These are phyloP conservation scores for Invenusta paracnida DNA, from an alignment of 2,888 invertebrate genomes.

Conservation along the genomic window DNA sequence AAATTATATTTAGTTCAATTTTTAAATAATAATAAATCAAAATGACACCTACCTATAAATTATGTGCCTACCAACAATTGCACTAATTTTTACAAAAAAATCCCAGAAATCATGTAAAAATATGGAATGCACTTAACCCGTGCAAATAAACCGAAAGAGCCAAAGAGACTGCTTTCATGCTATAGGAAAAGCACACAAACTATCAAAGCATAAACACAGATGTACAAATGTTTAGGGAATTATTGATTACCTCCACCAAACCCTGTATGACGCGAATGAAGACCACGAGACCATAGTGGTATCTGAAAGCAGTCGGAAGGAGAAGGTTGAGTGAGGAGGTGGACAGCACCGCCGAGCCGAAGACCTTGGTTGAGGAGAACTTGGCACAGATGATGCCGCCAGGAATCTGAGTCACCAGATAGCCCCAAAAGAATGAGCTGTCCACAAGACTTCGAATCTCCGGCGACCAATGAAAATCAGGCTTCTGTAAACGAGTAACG, in stretches of 20 bases:
- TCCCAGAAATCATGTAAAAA: too few species aligned
- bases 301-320: slow-evolving; percentile 80
- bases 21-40: too few species aligned
- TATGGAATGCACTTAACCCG: too few species aligned
- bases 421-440: slow-evolving; percentile 96
- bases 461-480: slow-evolving; percentile 71
- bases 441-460: slow-evolving; percentile 73
- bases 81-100: too few species aligned
- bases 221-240: too few species aligned
- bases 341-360: slow-evolving; percentile 84
- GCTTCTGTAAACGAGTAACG: slow-evolving; percentile 57
- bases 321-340: slow-evolving; percentile 88
- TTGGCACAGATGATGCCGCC: slow-evolving; percentile 94
- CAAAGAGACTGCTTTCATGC: too few species aligned
- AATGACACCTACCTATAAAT: too few species aligned
- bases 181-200: too few species aligned
- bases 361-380: slow-evolving; percentile 87
- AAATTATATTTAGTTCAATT: too few species aligned
- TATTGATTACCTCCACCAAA: slow-evolving; percentile 70
- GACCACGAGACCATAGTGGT: slow-evolving; percentile 75
- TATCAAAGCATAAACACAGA: too few species aligned
- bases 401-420: slow-evolving; percentile 92
- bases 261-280: slow-evolving; percentile 86
- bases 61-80: too few species aligned
- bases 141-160: too few species aligned